Evolutionary conservation across 1,140 invertebrate genomes (phyloP).

Genomic region (Pantala flavescens): DNA sequence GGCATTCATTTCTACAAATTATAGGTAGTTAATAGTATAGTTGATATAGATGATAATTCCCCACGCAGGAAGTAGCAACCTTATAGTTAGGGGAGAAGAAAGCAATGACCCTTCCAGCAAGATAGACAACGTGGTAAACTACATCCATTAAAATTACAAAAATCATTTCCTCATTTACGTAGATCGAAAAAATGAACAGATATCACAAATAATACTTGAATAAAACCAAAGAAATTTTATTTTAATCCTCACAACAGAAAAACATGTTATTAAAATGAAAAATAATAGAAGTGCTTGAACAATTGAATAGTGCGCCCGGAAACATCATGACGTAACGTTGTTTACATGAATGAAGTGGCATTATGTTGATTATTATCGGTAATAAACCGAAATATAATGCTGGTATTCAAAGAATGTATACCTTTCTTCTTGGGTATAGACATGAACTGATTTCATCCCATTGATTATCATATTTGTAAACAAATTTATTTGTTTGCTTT

Average conservation of each 20-base stretch:
- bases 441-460: no score
- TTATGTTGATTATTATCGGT: not conserved
- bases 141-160: not conserved
- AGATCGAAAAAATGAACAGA: no score
- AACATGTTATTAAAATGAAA: not conserved
- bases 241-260: no score
- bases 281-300: not conserved
- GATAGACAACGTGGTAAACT: not conserved
- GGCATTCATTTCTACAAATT: slow-evolving; percentile 38
- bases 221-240: no score
- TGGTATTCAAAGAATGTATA: not conserved
- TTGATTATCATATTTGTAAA: no score
- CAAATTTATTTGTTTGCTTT: no score
- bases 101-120: not conserved
- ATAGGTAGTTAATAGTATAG: no score
- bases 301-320: slow-evolving; percentile 7
- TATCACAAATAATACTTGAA: no score
- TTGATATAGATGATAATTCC: not conserved
- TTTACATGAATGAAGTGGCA: slow-evolving; percentile 1
- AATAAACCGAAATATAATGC: not conserved
- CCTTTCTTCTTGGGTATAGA: no score
- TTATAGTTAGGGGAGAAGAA: not conserved
- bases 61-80: not conserved
- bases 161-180: no score
- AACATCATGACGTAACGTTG: not conserved